Evolutionary conservation across 2,888 invertebrate genomes (phyloP).

Genomic region (Cinara cedri): DNA sequence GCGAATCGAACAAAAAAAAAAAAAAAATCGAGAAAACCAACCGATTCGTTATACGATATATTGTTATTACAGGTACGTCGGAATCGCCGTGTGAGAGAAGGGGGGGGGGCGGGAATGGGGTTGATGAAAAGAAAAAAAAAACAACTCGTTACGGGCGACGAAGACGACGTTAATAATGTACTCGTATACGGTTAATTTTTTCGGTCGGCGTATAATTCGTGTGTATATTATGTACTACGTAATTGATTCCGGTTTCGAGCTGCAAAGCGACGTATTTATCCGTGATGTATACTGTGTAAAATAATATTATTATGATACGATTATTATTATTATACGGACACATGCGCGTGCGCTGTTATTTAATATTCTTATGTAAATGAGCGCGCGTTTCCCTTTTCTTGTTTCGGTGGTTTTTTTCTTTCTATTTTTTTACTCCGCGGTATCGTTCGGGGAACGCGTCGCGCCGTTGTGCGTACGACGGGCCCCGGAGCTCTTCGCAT

Average conservation of each 20-base stretch:
- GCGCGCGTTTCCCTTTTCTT: constrained; percentile 41
- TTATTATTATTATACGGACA: too few relatives aligned
- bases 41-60: too few relatives aligned
- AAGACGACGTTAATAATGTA: constrained; percentile 24
- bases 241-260: constrained; percentile 44
- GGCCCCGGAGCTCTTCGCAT: constrained; percentile 21
- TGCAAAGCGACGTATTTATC: constrained; percentile 24
- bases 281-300: too few relatives aligned
- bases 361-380: constrained; percentile 53
- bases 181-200: constrained; percentile 36
- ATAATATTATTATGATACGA: too few relatives aligned
- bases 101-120: too few relatives aligned
- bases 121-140: constrained; percentile 10
- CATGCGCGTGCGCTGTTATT: constrained; percentile 11
- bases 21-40: too few relatives aligned
- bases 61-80: too few relatives aligned
- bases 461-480: too few relatives aligned
- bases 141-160: constrained; percentile 11
- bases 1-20: too few relatives aligned
- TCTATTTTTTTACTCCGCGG: constrained; percentile 44
- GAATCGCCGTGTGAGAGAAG: too few relatives aligned
- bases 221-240: too few relatives aligned
- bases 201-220: constrained; percentile 7
- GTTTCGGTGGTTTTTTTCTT: constrained; percentile 37
- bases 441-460: constrained; percentile 35